phyloP scores from a whole-genome alignment of 2,113 vertebrate genomes.

The Hystrix brachyura region DNA sequence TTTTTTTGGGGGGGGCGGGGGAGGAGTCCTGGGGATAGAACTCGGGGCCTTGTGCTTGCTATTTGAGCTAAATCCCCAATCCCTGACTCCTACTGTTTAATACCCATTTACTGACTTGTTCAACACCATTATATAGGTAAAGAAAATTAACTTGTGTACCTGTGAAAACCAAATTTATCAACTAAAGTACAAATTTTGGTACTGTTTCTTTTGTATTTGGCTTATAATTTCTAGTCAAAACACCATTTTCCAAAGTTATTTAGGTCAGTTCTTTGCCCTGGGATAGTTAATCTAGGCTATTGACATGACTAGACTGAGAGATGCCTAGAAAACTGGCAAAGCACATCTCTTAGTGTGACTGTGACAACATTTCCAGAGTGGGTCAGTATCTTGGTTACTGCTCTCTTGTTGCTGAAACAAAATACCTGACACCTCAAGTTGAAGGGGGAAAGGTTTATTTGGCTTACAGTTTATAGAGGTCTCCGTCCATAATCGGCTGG shows the following conservation, averaged over 20 bases:
- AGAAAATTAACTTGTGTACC: neutral
- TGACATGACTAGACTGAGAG: neutral
- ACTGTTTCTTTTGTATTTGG: neutral
- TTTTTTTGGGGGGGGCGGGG: too few relatives aligned
- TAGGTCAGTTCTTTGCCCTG: neutral
- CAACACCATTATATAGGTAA: neutral
- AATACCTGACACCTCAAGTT: too few relatives aligned
- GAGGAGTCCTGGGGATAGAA: too few relatives aligned
- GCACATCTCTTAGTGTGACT: neutral
- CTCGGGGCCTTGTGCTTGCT: too few relatives aligned
- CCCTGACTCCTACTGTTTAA: neutral
- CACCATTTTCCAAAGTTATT: neutral
- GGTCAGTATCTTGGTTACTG: neutral
- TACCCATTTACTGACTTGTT: constrained; percentile 22
- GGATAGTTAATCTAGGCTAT: neutral
- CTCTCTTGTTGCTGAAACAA: too few relatives aligned
- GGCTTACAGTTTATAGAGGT: too few relatives aligned
- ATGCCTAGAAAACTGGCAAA: neutral
- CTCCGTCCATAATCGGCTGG: too few relatives aligned
- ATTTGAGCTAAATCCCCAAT: too few relatives aligned
- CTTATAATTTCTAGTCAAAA: neutral
- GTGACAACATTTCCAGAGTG: neutral
- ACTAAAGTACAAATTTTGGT: neutral
- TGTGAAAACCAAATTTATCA: constrained; percentile 8
- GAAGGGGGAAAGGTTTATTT: too few relatives aligned